Conservation (phyloP, 1,140 invertebrate genomes). For the Sinella curviseta region DNA sequence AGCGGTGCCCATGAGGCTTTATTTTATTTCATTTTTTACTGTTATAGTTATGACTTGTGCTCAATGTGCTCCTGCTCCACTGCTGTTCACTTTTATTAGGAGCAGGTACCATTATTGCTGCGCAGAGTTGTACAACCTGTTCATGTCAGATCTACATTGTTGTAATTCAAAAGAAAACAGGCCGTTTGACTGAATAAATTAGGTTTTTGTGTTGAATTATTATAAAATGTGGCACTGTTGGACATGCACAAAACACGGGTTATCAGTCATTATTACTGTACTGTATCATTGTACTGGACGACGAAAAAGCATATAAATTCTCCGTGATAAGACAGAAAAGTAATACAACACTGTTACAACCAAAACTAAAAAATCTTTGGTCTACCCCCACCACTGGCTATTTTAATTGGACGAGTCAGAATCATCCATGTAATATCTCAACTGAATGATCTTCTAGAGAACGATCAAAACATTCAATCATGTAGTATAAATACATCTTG, state of each 20-base stretch:
- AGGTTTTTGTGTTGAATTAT: not conserved
- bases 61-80: not conserved
- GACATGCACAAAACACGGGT: not conserved
- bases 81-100: not conserved
- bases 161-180: not conserved
- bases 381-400: not conserved
- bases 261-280: not conserved
- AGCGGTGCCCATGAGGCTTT: constrained; percentile 6
- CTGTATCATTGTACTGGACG: too few relatives aligned
- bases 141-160: not conserved
- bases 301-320: too few relatives aligned
- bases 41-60: not conserved
- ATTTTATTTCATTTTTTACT: not conserved
- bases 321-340: too few relatives aligned
- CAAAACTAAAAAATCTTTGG: too few relatives aligned
- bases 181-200: not conserved
- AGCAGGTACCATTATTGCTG: not conserved
- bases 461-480: too few relatives aligned
- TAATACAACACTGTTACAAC: not conserved
- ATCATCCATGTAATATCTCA: too few relatives aligned
- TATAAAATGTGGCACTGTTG: not conserved
- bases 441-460: too few relatives aligned
- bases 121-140: too few relatives aligned
- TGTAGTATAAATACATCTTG: too few relatives aligned
- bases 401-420: too few relatives aligned